These are phyloP conservation scores for Crotophaga sulcirostris DNA, from an alignment of 2,113 vertebrate species.

Conservation along the genomic window DNA sequence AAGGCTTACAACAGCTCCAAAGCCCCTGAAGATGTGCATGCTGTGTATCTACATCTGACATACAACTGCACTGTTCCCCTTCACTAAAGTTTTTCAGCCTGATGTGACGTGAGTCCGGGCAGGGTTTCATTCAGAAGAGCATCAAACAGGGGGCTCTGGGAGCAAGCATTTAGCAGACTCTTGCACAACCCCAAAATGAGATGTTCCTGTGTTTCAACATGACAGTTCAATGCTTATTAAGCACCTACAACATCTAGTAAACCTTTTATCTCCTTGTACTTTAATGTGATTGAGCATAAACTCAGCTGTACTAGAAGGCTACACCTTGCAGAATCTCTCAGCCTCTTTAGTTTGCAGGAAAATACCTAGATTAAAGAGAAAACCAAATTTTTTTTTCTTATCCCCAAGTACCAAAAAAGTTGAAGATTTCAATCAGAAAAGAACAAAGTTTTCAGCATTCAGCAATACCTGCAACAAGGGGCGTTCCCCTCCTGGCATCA, in stretches of 20 bases:
- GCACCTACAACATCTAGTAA: neutral
- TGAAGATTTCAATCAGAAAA: neutral
- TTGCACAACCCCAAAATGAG: neutral
- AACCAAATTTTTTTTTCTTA: no score
- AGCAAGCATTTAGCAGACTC: neutral
- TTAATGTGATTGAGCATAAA: neutral
- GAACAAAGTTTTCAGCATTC: neutral
- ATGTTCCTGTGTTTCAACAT: neutral
- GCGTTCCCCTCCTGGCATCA: neutral
- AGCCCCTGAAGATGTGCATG: rapidly evolving
- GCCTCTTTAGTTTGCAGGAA: neutral
- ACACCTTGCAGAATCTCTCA: neutral
- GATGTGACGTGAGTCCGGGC: neutral
- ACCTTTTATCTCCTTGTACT: neutral
- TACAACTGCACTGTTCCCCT: rapidly evolving
- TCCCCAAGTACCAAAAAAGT: neutral
- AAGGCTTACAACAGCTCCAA: neutral
- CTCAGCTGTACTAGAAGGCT: neutral
- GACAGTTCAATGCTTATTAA: neutral
- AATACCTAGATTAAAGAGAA: neutral
- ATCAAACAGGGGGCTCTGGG: neutral
- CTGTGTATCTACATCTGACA: neutral
- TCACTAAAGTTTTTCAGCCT: neutral
- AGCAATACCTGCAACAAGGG: rapidly evolving
- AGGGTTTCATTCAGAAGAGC: neutral